Base-by-base conservation (phyloP, 1,140 invertebrate species). In the Lasaia peninsularis region DNA sequence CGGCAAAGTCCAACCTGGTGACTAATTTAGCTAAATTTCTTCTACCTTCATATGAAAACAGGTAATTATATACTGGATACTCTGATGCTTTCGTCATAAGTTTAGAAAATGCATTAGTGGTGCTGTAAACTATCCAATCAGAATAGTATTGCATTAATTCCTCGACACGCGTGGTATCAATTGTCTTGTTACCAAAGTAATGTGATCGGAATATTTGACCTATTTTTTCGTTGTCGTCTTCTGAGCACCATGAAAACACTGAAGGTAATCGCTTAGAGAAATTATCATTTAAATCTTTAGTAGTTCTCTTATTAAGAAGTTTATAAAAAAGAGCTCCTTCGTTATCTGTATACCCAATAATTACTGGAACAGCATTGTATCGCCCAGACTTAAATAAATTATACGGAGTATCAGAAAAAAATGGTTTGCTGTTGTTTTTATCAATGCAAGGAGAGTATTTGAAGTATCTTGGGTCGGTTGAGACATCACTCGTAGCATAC, bases 341-440 rank as follows among this genome's bases (percentile, higher is more conserved):
- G 0, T 59, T 35, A 34, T 78, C 73, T 4, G 75, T 74, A 34
- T 69, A 67, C 3, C 86, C 84, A 12, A 76, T 60, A 18, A 89
- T 71, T 5, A 80, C 63, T 1, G 84, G 84, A 1, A 88, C 78
- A 62, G 75, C 79, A 32, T 78, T 79, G 60, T 83, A 86, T 8
- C 62, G 52, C 0, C 80, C 75, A 0, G 83, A 81, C 31, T 66
- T 75, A 6, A 89, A 65, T 12, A 73, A 64, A 31, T 84, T 63
- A 54, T 73, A 80, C 0, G 82, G 85, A 33, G 72, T 72, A 54
- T 73, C 75, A 10, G 58, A 60, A 21, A 48, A 48, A 21, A 48
- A 48, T 48, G 44, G 11, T n/a, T 48, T 18, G n/a, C 24, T 28
- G 2, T 11, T 48, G 21, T 21, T 21, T 21, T 48, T 48, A 24